These are phyloP conservation scores for Agrochola litura DNA, from an alignment of 2,888 invertebrate genomes.

Conservation along the genomic window DNA sequence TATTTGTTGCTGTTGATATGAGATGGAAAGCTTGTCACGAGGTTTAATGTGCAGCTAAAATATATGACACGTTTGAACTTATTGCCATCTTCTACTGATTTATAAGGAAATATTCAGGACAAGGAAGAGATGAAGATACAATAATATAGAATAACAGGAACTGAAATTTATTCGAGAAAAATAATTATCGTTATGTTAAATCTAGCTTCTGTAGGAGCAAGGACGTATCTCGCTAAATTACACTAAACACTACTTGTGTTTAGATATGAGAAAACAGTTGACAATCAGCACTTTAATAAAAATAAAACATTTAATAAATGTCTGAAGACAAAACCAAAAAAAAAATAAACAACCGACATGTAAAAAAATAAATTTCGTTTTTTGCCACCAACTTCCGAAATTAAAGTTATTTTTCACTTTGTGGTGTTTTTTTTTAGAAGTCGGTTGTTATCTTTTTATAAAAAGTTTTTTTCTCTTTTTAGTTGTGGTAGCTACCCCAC, in stretches of 20 bases:
- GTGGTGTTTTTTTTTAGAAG: too few species aligned
- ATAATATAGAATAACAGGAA: background rate
- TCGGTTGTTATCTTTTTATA: too few species aligned
- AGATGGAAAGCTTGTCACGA: slow-evolving; percentile 33
- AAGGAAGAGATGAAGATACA: background rate
- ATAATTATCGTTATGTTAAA: background rate
- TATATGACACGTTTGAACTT: slow-evolving; percentile 13
- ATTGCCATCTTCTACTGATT: background rate
- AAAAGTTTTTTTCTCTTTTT: too few species aligned
- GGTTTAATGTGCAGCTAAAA: slow-evolving; percentile 1
- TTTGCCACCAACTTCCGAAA: too few species aligned
- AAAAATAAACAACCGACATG: too few species aligned
- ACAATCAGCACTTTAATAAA: background rate
- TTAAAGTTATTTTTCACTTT: too few species aligned
- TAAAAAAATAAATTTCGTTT: too few species aligned
- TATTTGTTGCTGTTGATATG: slow-evolving; percentile 36
- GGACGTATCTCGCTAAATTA: background rate
- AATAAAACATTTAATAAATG: background rate
- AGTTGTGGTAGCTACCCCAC: too few species aligned
- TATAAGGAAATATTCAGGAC: background rate
- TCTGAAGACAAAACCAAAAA: background rate
- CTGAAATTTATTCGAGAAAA: background rate
- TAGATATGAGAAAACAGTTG: background rate
- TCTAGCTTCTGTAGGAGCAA: background rate
- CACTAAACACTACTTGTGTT: background rate